Conservation (phyloP, 2,113 vertebrate genomes). For the Ascaphus truei region DNA sequence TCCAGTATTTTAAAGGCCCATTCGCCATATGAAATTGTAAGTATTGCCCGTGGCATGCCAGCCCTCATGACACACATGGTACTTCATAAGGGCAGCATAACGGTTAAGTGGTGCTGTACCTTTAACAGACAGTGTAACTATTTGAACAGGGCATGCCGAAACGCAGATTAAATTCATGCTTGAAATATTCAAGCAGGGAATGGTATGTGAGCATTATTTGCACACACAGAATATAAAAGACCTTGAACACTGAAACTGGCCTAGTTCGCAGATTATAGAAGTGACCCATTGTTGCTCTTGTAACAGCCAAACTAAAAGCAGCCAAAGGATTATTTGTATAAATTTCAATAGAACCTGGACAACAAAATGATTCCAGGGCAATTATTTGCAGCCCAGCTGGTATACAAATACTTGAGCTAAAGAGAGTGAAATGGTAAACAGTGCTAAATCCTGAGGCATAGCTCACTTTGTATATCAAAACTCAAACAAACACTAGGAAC, state of each 20-base stretch:
- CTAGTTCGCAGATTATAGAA: slow-evolving; percentile 29
- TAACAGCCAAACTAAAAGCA: neutral
- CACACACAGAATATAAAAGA: slow-evolving; percentile 43
- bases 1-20: too few species aligned
- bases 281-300: neutral
- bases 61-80: too few species aligned
- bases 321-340: neutral
- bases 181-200: too few species aligned
- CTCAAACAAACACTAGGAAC: neutral
- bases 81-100: too few species aligned
- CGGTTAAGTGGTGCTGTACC: too few species aligned
- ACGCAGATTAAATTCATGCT: too few species aligned
- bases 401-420: neutral
- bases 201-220: slow-evolving; percentile 46
- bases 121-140: too few species aligned
- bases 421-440: neutral
- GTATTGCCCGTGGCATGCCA: too few species aligned
- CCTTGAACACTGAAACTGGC: slow-evolving; percentile 32
- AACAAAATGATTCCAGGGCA: neutral
- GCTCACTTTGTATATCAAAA: too few species aligned
- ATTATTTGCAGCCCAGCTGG: neutral
- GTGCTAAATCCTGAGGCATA: neutral
- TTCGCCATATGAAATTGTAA: too few species aligned
- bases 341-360: neutral
- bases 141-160: too few species aligned